These are phyloP conservation scores for Trididemnum nubilum DNA, from an alignment of 23 tunicate species.

Conservation along the genomic window DNA sequence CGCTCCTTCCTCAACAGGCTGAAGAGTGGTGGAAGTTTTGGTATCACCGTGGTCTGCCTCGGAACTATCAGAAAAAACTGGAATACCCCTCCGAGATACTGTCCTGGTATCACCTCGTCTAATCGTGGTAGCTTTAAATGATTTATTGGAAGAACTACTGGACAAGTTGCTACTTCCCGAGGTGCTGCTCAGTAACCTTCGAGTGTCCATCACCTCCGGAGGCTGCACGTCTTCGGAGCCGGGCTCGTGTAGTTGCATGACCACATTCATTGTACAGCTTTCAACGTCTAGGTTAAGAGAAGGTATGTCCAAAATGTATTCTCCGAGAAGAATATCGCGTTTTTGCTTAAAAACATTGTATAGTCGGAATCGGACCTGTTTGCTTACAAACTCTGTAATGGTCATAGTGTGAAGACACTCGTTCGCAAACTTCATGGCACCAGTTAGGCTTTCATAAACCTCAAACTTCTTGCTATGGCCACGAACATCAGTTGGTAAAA, in stretches of 20 bases:
- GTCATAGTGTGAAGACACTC: conserved; percentile 63
- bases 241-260: conserved; percentile 70
- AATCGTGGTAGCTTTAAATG: conserved; percentile 24
- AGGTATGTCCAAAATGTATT: conserved; percentile 59
- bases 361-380: conserved; percentile 65
- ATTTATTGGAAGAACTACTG: background rate
- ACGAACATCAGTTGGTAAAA: conserved; percentile 60
- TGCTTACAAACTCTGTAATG: conserved; percentile 48
- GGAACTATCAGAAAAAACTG: conserved; percentile 16
- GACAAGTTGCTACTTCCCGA: conserved; percentile 20
- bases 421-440: conserved; percentile 69
- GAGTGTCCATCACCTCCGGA: conserved; percentile 16
- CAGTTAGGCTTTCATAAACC: conserved; percentile 58
- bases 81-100: conserved; percentile 18
- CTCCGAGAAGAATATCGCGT: conserved; percentile 73
- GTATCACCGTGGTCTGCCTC: conserved; percentile 25
- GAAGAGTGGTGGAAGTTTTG: background rate
- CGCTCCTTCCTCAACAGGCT: conserved; percentile 18
- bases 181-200: conserved; percentile 31
- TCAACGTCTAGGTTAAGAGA: conserved; percentile 42
- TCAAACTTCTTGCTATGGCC: conserved; percentile 89
- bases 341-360: conserved; percentile 79
- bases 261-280: conserved; percentile 41
- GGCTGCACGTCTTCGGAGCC: conserved; percentile 7
- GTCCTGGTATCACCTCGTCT: conserved; percentile 35